These are phyloP conservation scores for Amazona finschi DNA, from an alignment of 2,797 vertebrate species.

Conservation along the genomic window DNA sequence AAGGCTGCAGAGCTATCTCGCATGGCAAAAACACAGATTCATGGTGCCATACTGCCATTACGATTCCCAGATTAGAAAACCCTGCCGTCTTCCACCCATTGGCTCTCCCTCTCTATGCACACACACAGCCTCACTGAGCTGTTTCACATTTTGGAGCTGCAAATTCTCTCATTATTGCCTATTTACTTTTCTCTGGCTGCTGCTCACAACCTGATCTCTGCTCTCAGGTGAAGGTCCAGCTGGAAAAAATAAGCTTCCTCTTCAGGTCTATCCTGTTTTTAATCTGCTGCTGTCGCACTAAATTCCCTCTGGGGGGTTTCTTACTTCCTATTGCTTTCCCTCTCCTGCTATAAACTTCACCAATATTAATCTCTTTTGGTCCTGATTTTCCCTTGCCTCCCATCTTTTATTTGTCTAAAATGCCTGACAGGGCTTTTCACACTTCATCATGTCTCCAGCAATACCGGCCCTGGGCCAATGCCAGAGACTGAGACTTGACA, in stretches of 20 bases:
- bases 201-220: constrained; percentile 41
- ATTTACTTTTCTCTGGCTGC: constrained; percentile 60
- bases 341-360: constrained; percentile 72
- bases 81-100: background rate
- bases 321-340: constrained; percentile 77
- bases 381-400: constrained; percentile 66
- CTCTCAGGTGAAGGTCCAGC: constrained; percentile 64
- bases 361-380: constrained; percentile 76
- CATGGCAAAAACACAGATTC: background rate
- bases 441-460: constrained; percentile 78
- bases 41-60: background rate
- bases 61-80: background rate
- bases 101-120: background rate
- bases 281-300: constrained; percentile 70
- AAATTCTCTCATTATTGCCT: constrained; percentile 53
- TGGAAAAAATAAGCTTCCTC: constrained; percentile 75
- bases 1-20: background rate
- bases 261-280: constrained; percentile 71
- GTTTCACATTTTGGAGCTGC: background rate
- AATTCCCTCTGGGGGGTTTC: constrained; percentile 52
- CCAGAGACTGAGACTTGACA: constrained; percentile 71
- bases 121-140: background rate
- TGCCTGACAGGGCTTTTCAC: constrained; percentile 77
- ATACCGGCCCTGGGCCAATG: constrained; percentile 67
- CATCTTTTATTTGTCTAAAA: constrained; percentile 73